Evolutionary conservation across 2,797 vertebrate species (phyloP).

Genomic region (Hylomyscus alleni): DNA sequence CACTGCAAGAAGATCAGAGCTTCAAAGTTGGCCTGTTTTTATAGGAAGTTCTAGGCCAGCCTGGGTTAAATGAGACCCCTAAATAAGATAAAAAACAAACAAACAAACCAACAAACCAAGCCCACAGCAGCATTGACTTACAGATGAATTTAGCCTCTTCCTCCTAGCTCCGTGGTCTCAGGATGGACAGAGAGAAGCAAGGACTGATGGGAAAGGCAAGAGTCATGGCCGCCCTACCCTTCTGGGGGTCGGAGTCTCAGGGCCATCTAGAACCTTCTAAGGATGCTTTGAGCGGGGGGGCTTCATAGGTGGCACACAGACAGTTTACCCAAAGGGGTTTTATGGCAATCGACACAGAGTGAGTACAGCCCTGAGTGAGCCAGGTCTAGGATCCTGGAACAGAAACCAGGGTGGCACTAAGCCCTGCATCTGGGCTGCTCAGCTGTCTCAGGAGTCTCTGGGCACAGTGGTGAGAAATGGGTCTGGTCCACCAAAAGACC

Average conservation of each 20-base stretch:
- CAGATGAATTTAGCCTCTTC: neutral
- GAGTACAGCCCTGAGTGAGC: neutral
- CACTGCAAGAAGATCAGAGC: neutral
- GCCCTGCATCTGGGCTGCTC: neutral
- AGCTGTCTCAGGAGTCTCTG: neutral
- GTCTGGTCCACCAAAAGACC: neutral
- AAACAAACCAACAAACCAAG: neutral
- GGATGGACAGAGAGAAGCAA: neutral
- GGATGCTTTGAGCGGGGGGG: neutral
- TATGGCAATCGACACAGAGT: rapidly evolving
- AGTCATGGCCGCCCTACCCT: neutral
- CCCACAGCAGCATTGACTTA: neutral
- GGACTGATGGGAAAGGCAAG: neutral
- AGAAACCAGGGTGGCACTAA: neutral
- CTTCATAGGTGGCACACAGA: neutral
- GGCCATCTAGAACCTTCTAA: neutral
- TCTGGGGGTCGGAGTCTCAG: neutral
- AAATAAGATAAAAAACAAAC: neutral
- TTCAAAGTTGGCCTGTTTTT: neutral
- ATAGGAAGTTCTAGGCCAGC: neutral
- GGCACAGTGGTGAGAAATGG: neutral
- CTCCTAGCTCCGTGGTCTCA: rapidly evolving
- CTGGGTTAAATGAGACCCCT: neutral
- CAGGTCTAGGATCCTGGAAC: neutral
- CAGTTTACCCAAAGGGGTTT: rapidly evolving